A percentile compares a stretch with the other conserved stretches of the same genome.
phyloP scores from a whole-genome alignment of 2,113 vertebrate genomes.

The Brachyhypopomus gauderio region DNA sequence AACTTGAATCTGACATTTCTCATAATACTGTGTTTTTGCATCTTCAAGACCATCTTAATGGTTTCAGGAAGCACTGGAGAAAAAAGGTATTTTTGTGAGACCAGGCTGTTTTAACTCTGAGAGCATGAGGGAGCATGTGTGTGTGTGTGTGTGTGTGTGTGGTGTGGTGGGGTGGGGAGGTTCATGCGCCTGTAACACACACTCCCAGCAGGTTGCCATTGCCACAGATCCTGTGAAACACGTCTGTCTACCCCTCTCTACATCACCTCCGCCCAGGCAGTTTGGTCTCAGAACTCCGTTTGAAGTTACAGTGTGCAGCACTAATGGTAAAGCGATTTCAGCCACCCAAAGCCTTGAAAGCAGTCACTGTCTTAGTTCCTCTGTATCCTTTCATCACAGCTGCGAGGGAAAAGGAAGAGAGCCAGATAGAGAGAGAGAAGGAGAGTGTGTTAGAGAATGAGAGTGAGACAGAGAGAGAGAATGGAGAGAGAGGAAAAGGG shows the following conservation, averaged over 20 bases:
- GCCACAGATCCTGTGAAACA: slow-evolving; percentile 55
- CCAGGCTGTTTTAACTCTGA: not conserved
- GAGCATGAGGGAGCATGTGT: not conserved
- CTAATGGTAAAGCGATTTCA: slow-evolving; percentile 60
- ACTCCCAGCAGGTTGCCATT: slow-evolving; percentile 38
- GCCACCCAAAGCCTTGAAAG: slow-evolving; percentile 51
- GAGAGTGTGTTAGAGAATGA: slow-evolving; percentile 26
- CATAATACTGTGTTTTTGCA: not conserved
- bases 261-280: slow-evolving; percentile 64
- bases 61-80: not conserved
- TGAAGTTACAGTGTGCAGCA: slow-evolving; percentile 61
- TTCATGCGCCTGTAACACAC: slow-evolving; percentile 42
- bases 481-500: too few relatives aligned
- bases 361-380: slow-evolving; percentile 30
- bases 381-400: slow-evolving; percentile 54
- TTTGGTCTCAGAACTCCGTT: slow-evolving; percentile 63
- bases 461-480: slow-evolving; percentile 17
- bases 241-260: slow-evolving; percentile 57
- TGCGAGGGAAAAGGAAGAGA: slow-evolving; percentile 12
- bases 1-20: not conserved
- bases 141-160: too few relatives aligned
- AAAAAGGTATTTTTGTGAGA: not conserved
- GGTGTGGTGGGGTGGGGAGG: not conserved
- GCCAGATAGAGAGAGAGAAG: not conserved
- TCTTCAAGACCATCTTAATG: not conserved